Evolutionary conservation across 2,113 vertebrate species (phyloP).

Genomic region (Merops nubicus): DNA sequence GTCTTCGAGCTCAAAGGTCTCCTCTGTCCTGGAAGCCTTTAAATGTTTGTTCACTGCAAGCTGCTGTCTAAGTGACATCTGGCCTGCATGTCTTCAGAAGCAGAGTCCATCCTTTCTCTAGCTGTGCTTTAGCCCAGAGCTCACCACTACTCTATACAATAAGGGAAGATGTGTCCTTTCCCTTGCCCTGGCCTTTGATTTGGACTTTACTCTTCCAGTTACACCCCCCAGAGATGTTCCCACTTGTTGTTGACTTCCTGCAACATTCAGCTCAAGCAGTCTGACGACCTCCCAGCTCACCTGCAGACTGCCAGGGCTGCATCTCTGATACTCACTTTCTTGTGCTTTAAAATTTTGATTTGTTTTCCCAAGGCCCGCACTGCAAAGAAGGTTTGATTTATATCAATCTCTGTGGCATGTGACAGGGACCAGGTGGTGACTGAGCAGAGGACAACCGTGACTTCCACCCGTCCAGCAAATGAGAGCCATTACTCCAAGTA

Average conservation of each 20-base stretch:
- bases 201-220: background rate
- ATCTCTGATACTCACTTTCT: background rate
- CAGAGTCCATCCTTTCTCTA: background rate
- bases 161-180: background rate
- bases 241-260: background rate
- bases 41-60: background rate
- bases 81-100: background rate
- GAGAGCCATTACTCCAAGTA: background rate
- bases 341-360: background rate
- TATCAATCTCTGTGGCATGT: background rate
- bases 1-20: background rate
- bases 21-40: background rate
- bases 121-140: background rate
- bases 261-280: background rate
- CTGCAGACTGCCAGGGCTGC: background rate
- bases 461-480: background rate
- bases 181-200: background rate
- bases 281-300: background rate
- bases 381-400: constrained; percentile 15
- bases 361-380: background rate
- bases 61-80: background rate
- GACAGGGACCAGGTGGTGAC: constrained; percentile 41
- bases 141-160: background rate
- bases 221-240: background rate
- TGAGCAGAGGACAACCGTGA: background rate